A percentile compares a stretch with the other conserved stretches of the same genome.
phyloP scores from a whole-genome alignment of 2,797 vertebrate genomes.

The Rhincodon typus region DNA sequence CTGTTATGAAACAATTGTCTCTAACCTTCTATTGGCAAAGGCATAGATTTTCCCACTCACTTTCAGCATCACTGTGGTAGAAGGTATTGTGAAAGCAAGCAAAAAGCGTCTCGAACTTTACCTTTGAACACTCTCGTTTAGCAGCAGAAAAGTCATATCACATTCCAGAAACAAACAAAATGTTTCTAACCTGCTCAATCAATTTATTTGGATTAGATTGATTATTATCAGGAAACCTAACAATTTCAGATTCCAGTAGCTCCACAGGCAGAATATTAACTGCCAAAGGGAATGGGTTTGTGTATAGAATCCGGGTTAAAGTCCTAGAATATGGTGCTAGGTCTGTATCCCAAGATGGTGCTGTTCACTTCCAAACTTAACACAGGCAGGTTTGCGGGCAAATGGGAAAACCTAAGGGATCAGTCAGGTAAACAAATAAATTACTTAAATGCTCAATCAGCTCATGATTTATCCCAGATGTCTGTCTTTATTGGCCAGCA shows the following conservation, averaged over 20 bases:
- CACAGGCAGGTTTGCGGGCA: no score
- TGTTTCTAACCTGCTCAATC: not conserved
- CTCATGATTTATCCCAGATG: not conserved
- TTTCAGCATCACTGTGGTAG: not conserved
- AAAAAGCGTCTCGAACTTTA: not conserved
- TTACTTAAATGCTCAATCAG: not conserved
- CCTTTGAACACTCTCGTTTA: not conserved
- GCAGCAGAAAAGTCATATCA: not conserved
- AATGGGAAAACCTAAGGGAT: no score
- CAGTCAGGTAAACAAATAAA: no score
- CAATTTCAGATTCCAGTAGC: not conserved
- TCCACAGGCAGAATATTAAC: not conserved
- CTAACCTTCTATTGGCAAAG: not conserved
- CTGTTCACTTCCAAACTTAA: no score
- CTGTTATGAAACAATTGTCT: not conserved
- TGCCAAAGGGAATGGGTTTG: no score
- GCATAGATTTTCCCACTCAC: not conserved
- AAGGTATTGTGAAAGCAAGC: not conserved
- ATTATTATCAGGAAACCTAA: not conserved
- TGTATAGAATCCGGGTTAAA: no score
- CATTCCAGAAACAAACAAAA: not conserved
- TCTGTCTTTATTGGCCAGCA: no score
- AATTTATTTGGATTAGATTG: not conserved
- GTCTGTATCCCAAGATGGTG: no score
- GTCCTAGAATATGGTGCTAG: no score